These are phyloP conservation scores for Pantherophis vulpinus DNA, from an alignment of 2,797 vertebrate genomes.

Conservation along the genomic window DNA sequence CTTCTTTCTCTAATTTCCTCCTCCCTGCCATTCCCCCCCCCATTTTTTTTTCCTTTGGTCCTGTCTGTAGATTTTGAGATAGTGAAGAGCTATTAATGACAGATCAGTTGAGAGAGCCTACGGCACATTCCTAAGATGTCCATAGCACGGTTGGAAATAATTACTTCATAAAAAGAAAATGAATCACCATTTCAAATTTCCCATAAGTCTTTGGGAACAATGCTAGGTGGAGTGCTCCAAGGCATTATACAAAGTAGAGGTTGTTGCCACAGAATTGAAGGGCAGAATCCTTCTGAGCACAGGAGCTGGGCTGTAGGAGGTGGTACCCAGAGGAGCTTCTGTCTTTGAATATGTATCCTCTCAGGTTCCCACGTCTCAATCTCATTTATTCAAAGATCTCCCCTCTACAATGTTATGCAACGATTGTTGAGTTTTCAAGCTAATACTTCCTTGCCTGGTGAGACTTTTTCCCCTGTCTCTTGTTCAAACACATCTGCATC, in stretches of 20 bases:
- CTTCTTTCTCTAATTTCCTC: neutral
- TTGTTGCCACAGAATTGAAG: neutral
- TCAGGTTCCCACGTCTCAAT: neutral
- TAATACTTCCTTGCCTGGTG: no score
- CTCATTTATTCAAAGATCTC: neutral
- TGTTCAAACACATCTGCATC: neutral
- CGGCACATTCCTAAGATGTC: neutral
- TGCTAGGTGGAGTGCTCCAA: neutral
- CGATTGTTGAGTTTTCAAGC: neutral
- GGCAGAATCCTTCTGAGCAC: neutral
- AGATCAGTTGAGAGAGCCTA: neutral
- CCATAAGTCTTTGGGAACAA: neutral
- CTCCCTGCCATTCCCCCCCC: neutral
- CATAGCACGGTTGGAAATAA: neutral
- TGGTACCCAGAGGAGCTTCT: neutral
- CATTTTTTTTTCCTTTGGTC: conserved; percentile 2
- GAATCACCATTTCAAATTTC: neutral
- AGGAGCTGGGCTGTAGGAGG: neutral
- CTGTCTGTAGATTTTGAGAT: conserved; percentile 56
- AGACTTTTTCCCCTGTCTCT: neutral
- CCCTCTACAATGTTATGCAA: neutral
- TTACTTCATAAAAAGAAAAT: neutral
- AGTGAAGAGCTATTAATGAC: conserved; percentile 58
- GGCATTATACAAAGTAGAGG: neutral
- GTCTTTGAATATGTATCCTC: neutral